Percentiles rank a stretch among this genome's conserved stretches.
These are phyloP conservation scores for Trigoniulus corallinus DNA, from an alignment of 1,140 invertebrate species.

Conservation along the genomic window DNA sequence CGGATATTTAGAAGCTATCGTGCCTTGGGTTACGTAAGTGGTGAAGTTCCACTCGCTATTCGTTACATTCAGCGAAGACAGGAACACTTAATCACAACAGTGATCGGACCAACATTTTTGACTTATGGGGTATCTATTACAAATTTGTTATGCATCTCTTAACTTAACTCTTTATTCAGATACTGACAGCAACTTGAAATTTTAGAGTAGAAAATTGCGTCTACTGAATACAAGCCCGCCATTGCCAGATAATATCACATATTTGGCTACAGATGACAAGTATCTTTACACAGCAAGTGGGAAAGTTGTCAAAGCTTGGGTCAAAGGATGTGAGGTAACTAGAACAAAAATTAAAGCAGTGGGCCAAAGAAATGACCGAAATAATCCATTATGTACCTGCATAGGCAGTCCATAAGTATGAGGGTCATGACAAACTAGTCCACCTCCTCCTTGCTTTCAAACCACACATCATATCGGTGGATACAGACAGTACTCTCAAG, in stretches of 20 bases:
- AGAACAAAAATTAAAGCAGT: constrained; percentile 5
- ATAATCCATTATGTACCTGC: constrained; percentile 10
- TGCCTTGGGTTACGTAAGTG: constrained; percentile 82
- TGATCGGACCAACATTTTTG: constrained; percentile 77
- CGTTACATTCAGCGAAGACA: constrained; percentile 68
- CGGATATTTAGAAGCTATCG: constrained; percentile 66
- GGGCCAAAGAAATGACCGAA: constrained; percentile 1
- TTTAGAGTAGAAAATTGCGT: constrained; percentile 52
- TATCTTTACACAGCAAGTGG: constrained; percentile 64
- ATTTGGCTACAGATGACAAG: constrained; percentile 56
- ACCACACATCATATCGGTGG: constrained; percentile 64
- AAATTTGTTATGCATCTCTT: not conserved
- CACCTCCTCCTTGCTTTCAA: constrained; percentile 73
- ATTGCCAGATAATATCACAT: constrained; percentile 65
- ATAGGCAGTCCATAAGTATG: constrained; percentile 57
- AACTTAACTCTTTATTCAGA: not conserved
- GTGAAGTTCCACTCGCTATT: constrained; percentile 67
- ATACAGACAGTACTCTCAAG: constrained; percentile 54
- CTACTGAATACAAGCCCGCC: constrained; percentile 63
- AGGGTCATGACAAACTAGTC: constrained; percentile 53
- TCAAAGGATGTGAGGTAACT: constrained; percentile 54
- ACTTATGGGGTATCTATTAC: constrained; percentile 51
- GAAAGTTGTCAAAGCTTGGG: constrained; percentile 68
- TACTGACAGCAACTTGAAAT: constrained; percentile 10
- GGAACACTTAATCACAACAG: constrained; percentile 76